Evolutionary conservation across 2,888 invertebrate genomes (phyloP), one percentile per base, ranked within the genome.

Genomic region (Helleia helle): DNA sequence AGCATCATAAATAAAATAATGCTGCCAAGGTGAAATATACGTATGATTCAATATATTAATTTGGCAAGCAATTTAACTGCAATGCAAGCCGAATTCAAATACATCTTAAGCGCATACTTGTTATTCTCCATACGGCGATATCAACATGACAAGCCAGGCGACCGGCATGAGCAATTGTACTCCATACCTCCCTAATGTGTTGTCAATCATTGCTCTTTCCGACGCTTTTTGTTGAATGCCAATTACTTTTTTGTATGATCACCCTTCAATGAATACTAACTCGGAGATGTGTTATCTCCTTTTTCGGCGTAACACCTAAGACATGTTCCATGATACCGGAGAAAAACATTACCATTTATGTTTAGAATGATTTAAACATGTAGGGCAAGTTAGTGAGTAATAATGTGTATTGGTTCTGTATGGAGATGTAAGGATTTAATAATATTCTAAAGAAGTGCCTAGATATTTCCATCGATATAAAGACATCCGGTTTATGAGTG

Each of bases 191-290:
- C 71, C 75, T 79, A 80, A 80, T 77, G 74, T 71, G 56, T 63
- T 80, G 80, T 77, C 81, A 77, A 79, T 80, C 80, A 81, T 72
- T 64, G 65, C 59, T 64, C 64, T 62, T 55, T 63, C 38, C 37
- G 38, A 34, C 28, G 34, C 51, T 53, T 46, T 50, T 38, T 34
- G 37, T 50, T 48, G 80, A 75, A 80, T 81, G 65, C 57, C 56
- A 71, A 77, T 50, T 46, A 54, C 58, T 54, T 69, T 79, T 77
- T 77, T 75, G 62, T 65, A 58, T 56, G 47, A 46, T 45, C 50
- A 46, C 45, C 50, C 52, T 54, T 46, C 48, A 47, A 41, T 59
- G 75, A 70, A 77, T 77, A 75, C 63, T 56, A 72, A 76, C 65
- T 55, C 44, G 47, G 48, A 43, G 58, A 66, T 72, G 73, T 65